These are phyloP conservation scores for Lasioglossum lativentre DNA, from an alignment of 2,888 invertebrate genomes.

Conservation along the genomic window DNA sequence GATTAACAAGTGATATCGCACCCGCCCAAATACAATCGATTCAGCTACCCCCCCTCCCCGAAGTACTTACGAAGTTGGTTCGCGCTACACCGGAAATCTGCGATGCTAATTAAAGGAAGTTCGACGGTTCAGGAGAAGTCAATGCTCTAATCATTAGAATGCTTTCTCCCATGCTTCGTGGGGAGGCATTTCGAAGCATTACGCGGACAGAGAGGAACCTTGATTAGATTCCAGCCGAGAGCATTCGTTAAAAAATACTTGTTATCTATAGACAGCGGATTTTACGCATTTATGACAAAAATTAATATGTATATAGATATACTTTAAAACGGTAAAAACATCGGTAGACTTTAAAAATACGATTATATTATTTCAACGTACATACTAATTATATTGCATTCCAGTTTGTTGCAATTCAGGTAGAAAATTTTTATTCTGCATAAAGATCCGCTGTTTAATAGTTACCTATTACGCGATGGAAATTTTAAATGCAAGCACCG, in stretches of 20 bases:
- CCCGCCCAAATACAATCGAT: background rate
- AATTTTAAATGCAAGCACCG: background rate
- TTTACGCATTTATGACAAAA: too few species aligned
- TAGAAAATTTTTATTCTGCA: too few species aligned
- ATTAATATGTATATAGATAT: too few species aligned
- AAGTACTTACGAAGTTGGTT: background rate
- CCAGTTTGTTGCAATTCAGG: too few species aligned
- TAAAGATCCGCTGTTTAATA: too few species aligned
- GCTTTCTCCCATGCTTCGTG: background rate
- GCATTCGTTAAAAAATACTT: background rate
- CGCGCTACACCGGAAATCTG: background rate
- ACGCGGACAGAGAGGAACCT: background rate
- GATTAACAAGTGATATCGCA: background rate
- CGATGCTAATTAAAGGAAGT: slow-evolving; percentile 18
- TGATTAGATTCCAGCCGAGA: background rate
- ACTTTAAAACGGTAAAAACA: too few species aligned
- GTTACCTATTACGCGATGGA: background rate
- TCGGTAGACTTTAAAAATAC: too few species aligned
- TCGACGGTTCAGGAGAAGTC: background rate
- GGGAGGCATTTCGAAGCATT: background rate
- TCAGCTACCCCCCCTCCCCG: background rate
- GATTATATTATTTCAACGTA: too few species aligned
- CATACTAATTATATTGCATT: too few species aligned
- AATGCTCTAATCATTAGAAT: background rate
- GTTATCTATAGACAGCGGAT: background rate